phyloP scores from a whole-genome alignment of 2,113 vertebrate species.

The Aldabrachelys gigantea region DNA sequence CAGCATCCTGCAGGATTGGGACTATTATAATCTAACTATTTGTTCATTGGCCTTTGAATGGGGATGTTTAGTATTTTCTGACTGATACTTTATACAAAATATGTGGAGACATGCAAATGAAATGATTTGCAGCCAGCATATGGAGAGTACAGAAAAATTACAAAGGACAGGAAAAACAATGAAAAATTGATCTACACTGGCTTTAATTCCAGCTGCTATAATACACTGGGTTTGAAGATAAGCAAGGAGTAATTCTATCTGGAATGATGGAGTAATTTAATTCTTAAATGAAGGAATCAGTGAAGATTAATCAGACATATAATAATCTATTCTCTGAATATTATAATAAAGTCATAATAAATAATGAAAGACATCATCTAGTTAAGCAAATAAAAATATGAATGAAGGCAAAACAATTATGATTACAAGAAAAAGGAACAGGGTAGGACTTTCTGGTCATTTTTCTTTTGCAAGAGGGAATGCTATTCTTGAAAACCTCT shows the following conservation, averaged over 20 bases:
- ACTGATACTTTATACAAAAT: neutral
- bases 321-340: neutral
- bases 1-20: neutral
- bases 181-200: conserved; percentile 44
- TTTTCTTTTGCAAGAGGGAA: conserved; percentile 15
- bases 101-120: neutral
- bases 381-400: conserved; percentile 3
- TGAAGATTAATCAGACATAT: conserved; percentile 40
- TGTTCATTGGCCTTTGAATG: neutral
- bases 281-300: conserved; percentile 33
- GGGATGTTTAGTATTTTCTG: neutral
- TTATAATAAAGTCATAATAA: conserved; percentile 30
- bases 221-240: conserved; percentile 48
- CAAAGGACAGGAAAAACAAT: conserved; percentile 25
- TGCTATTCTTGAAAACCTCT: conserved; percentile 33
- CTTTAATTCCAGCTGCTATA: conserved; percentile 38
- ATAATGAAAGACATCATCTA: neutral
- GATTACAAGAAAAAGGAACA: neutral
- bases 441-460: conserved; percentile 1
- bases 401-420: conserved; percentile 9
- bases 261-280: conserved; percentile 15
- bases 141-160: conserved; percentile 25
- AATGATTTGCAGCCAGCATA: neutral
- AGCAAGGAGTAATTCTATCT: conserved; percentile 39
- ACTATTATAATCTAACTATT: neutral